These are phyloP conservation scores for Eilema depressum DNA, from an alignment of 2,888 invertebrate species.

Conservation along the genomic window DNA sequence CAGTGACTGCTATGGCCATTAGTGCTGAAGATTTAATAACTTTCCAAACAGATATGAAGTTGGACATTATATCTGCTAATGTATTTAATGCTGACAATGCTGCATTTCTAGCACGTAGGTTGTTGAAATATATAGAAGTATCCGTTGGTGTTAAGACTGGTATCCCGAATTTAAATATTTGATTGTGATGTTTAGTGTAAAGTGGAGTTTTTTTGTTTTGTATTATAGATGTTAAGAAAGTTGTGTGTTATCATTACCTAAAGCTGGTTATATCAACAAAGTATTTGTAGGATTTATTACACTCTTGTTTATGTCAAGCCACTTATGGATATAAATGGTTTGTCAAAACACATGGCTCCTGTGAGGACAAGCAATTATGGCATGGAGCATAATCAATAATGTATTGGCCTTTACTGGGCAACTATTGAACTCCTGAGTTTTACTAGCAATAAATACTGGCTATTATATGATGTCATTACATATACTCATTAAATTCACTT, in stretches of 20 bases:
- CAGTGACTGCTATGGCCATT: conserved; percentile 76
- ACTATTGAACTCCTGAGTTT: too few species aligned
- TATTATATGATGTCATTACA: too few species aligned
- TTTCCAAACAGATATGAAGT: conserved; percentile 68
- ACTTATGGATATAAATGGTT: too few species aligned
- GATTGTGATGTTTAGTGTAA: conserved; percentile 26
- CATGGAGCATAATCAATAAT: too few species aligned
- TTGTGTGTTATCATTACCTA: neutral
- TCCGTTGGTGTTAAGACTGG: conserved; percentile 78
- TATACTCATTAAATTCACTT: too few species aligned
- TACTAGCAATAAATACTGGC: too few species aligned
- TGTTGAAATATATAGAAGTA: conserved; percentile 77
- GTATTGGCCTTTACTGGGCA: too few species aligned
- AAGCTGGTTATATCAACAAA: neutral
- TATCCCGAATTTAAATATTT: conserved; percentile 79
- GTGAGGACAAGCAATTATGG: too few species aligned
- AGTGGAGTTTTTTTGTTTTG: neutral
- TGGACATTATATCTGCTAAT: conserved; percentile 77
- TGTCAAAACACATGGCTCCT: too few species aligned
- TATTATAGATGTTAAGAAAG: neutral
- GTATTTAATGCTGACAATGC: conserved; percentile 67
- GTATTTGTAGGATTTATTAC: too few species aligned
- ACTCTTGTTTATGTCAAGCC: too few species aligned
- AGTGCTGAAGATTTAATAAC: conserved; percentile 70
- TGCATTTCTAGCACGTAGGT: conserved; percentile 66